These are phyloP conservation scores for Folsomia manolachei DNA, from an alignment of 2,888 invertebrate genomes.

Conservation along the genomic window DNA sequence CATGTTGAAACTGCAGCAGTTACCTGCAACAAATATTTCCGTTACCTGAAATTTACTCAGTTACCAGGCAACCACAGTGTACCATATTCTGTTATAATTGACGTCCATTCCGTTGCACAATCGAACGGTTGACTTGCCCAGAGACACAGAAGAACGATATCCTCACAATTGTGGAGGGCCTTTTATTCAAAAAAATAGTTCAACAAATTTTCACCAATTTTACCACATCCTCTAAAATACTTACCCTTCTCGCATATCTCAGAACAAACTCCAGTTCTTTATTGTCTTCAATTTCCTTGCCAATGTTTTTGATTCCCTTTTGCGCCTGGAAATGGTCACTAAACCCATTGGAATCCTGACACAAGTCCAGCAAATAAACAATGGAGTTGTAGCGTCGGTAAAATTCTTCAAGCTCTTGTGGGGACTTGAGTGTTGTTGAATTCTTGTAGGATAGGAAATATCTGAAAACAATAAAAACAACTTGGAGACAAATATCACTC, in stretches of 20 bases:
- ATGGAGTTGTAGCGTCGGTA: neutral
- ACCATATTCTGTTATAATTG: constrained; percentile 78
- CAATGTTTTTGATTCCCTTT: neutral
- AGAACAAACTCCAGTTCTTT: neutral
- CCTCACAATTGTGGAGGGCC: constrained; percentile 64
- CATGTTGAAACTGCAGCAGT: constrained; percentile 83
- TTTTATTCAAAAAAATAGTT: neutral
- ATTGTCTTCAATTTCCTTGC: neutral
- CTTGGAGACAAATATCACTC: too few species aligned
- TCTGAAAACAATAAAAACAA: too few species aligned
- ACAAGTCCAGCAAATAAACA: neutral
- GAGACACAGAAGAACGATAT: constrained; percentile 68
- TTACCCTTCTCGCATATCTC: neutral
- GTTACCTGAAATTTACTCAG: too few species aligned
- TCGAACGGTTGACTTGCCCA: constrained; percentile 64
- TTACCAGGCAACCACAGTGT: too few species aligned
- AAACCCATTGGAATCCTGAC: neutral
- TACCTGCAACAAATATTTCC: too few species aligned
- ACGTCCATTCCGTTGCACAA: constrained; percentile 71
- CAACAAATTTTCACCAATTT: too few species aligned
- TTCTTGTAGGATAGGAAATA: too few species aligned
- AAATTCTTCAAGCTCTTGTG: too few species aligned
- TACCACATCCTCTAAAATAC: too few species aligned
- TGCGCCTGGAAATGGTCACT: neutral
- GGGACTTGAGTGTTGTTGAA: too few species aligned